Conservation (phyloP, 1,140 invertebrate species). For the Drosophila mauritiana region DNA sequence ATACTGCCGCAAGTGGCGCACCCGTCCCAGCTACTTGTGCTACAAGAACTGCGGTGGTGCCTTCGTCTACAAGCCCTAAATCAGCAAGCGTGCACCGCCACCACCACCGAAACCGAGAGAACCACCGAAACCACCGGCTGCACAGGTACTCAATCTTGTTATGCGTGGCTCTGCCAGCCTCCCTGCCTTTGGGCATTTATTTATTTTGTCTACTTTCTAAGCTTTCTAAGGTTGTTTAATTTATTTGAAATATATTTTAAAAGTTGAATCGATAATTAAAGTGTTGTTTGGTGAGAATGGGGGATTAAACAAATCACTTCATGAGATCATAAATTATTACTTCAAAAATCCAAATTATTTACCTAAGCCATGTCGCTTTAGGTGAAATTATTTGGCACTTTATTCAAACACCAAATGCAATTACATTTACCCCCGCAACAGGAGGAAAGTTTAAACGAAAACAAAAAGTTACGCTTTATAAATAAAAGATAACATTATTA, state of each 20-base stretch:
- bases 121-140: not conserved
- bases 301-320: not conserved
- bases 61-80: constrained; percentile 56
- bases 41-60: constrained; percentile 63
- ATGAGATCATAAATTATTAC: not conserved
- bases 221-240: constrained; percentile 54
- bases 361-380: too few relatives aligned
- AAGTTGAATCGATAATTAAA: constrained; percentile 13
- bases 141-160: constrained; percentile 41
- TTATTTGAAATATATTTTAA: constrained; percentile 32
- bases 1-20: constrained; percentile 69
- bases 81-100: not conserved
- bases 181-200: constrained; percentile 54
- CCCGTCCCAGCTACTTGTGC: constrained; percentile 68
- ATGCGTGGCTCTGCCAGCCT: constrained; percentile 31
- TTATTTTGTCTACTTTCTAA: constrained; percentile 67
- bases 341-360: not conserved
- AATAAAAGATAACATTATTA: constrained; percentile 83
- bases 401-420: constrained; percentile 30
- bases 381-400: not conserved
- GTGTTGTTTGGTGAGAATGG: not conserved
- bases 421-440: constrained; percentile 18
- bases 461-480: constrained; percentile 57
- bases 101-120: not conserved
- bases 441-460: constrained; percentile 35